phyloP scores from a whole-genome alignment of 2,113 vertebrate genomes.

The Equus przewalskii region DNA sequence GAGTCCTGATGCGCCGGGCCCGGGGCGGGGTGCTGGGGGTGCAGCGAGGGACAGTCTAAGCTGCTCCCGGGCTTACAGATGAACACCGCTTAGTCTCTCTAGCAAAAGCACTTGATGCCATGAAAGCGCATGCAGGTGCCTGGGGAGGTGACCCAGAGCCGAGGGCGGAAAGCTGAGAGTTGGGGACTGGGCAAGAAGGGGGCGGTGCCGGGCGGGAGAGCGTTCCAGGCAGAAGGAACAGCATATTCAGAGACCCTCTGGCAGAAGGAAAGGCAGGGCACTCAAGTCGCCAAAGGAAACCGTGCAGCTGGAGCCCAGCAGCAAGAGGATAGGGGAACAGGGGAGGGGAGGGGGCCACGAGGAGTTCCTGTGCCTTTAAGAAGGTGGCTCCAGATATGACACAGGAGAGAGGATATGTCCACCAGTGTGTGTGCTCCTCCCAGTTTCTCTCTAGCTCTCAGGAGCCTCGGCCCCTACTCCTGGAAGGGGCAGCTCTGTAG shows the following conservation, averaged over 20 bases:
- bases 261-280: background rate
- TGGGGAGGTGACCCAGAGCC: accelerated
- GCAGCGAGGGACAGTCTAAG: accelerated
- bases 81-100: background rate
- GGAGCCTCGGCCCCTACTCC: background rate
- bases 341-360: background rate
- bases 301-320: background rate
- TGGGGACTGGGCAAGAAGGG: background rate
- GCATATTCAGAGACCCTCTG: background rate
- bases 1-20: background rate
- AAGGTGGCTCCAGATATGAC: background rate
- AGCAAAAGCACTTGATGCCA: background rate
- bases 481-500: background rate
- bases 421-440: accelerated
- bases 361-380: background rate
- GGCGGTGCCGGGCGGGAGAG: background rate
- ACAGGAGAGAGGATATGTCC: background rate
- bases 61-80: background rate
- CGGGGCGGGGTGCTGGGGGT: background rate
- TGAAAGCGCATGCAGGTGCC: background rate
- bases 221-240: background rate
- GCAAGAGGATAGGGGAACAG: accelerated
- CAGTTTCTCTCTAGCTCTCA: background rate
- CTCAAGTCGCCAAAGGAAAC: background rate
- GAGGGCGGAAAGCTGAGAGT: background rate